Evolutionary conservation across 2,113 vertebrate species (phyloP).

Genomic region (Neoarius graeffei): DNA sequence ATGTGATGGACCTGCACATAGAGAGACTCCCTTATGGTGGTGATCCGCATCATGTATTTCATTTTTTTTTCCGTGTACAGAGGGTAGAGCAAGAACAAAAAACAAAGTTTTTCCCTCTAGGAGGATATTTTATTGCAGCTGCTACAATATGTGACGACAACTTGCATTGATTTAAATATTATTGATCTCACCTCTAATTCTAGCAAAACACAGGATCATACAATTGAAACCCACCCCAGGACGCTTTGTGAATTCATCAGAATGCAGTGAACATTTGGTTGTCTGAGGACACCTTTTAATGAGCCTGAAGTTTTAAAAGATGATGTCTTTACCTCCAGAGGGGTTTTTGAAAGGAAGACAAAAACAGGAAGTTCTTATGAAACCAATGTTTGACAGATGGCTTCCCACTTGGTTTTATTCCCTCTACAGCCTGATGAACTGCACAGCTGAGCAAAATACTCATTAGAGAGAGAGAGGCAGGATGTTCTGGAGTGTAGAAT

Average conservation of each 20-base stretch:
- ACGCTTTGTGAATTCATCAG: neutral
- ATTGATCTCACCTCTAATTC: neutral
- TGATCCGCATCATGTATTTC: neutral
- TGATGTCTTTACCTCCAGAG: conserved; percentile 10
- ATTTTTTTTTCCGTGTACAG: neutral
- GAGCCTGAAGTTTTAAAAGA: neutral
- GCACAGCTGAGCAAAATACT: conserved; percentile 43
- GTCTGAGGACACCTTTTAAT: neutral
- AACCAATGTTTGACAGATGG: conserved; percentile 53
- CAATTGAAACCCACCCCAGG: neutral
- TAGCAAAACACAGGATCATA: neutral
- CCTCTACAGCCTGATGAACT: conserved; percentile 39
- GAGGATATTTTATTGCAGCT: neutral
- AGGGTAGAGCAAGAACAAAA: neutral
- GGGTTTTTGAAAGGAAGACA: neutral
- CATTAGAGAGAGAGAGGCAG: conserved; percentile 31
- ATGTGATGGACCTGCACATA: neutral
- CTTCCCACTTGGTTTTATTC: conserved; percentile 33
- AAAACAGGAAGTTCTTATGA: conserved; percentile 36
- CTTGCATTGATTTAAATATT: neutral
- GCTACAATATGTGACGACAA: neutral
- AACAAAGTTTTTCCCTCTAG: neutral
- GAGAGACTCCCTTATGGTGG: neutral
- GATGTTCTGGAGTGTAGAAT: conserved; percentile 12
- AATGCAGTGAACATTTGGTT: neutral